Base-by-base conservation (phyloP, 1,140 invertebrate species). In the Pseudoatta argentina region DNA sequence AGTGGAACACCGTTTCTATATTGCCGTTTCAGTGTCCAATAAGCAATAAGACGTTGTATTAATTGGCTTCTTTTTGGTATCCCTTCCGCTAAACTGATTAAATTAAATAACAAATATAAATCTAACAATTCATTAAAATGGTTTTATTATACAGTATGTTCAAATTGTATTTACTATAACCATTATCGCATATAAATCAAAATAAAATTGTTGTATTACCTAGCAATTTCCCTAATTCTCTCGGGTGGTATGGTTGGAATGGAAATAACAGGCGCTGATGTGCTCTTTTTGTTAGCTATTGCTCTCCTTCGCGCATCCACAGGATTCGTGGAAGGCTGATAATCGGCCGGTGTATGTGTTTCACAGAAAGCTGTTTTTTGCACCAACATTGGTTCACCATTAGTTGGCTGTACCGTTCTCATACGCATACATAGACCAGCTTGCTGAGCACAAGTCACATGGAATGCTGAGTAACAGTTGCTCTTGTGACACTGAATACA, bases 401-500 rank as follows among this genome's bases (percentile, higher is more conserved):
- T 97, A 0, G 95, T 94, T 39, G 98, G 97, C 92, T 97, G 96
- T 0, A 98, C 97, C 1, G 98, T 98, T 92, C 99, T 98, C 97
- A 99, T 99, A 94, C 98, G 98, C 99, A 99, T 99, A 90, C 97
- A 97, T 0, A 98, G 95, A 77, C 99, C 99, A 69, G 99, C 98
- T 94, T 99, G 98, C 94, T 99, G 99, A 0, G 99, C 99, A 95
- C 99, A 99, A 0, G 99, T 99, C 0, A 99, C 99, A 95, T 99
- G 99, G 95, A 99, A 99, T 7, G 99, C 99, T 75, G 98, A 98
- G 93, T 99, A 99, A 94, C 99, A 99, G 94, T 98, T 99, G 86
- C 97, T 97, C 92, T 98, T 98, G 93, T 99, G 98, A 94, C 99
- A 99, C 95, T 99, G 99, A 88, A 99, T 99, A 92, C 99, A 99